Conservation (phyloP, 2,888 invertebrate genomes). For the Plebejus argus region DNA sequence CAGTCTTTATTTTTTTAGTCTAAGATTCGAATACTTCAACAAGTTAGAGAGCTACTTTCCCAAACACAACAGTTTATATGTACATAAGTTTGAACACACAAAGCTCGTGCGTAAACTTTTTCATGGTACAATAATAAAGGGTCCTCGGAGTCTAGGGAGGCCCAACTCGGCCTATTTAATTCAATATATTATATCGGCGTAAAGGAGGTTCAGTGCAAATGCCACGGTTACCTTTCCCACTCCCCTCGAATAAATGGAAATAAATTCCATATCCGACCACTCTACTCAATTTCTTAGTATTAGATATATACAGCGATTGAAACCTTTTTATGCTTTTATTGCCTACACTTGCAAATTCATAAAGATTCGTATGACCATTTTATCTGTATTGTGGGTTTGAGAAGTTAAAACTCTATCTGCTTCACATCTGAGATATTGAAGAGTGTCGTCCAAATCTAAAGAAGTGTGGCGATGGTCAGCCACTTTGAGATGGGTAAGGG, state of each 20-base stretch:
- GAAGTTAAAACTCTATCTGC: no score
- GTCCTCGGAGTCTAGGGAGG: not conserved
- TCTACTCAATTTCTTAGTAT: slow-evolving; percentile 9
- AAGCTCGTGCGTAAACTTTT: slow-evolving; percentile 11
- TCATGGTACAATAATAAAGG: slow-evolving; percentile 28
- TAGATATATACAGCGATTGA: not conserved
- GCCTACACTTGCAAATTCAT: not conserved
- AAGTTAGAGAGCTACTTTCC: not conserved
- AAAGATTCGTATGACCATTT: not conserved
- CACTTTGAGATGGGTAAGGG: no score
- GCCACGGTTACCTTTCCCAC: slow-evolving; percentile 22
- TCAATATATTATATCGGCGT: slow-evolving; percentile 31
- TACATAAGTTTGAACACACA: slow-evolving; percentile 14
- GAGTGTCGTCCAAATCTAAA: no score
- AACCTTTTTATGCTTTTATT: slow-evolving; percentile 20
- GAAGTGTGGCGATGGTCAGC: no score
- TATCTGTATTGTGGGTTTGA: no score
- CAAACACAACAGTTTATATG: not conserved
- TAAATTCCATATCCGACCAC: slow-evolving; percentile 25
- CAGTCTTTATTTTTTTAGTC: no score
- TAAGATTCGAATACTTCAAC: not conserved
- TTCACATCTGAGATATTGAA: no score
- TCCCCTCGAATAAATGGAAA: slow-evolving; percentile 26
- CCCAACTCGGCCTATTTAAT: slow-evolving; percentile 21
- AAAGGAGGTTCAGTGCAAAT: slow-evolving; percentile 17